These are phyloP conservation scores for Drosophila demipolita DNA, from an alignment of 2,888 invertebrate species.

Conservation along the genomic window DNA sequence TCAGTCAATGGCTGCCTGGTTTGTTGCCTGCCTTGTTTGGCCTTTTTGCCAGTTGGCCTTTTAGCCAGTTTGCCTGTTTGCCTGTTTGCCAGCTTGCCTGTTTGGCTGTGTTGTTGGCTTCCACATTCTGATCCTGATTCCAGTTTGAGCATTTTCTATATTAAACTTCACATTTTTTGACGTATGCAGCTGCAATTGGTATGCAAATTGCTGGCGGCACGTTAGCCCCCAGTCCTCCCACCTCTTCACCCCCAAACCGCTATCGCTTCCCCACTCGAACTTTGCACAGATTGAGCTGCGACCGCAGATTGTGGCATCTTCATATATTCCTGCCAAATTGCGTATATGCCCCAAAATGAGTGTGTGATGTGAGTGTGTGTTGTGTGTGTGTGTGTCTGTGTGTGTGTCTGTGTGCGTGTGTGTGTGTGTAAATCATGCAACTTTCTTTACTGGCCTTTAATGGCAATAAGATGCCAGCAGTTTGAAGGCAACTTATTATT, in stretches of 20 bases:
- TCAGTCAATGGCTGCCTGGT: conserved; percentile 62
- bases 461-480: conserved; percentile 32
- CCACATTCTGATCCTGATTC: conserved; percentile 14
- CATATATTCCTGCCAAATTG: conserved; percentile 31
- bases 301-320: conserved; percentile 53
- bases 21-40: not conserved
- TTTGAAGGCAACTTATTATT: conserved; percentile 13
- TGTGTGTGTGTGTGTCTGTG: not conserved
- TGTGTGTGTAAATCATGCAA: conserved; percentile 6
- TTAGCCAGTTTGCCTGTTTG: not conserved
- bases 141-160: conserved; percentile 76
- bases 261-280: not conserved
- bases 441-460: conserved; percentile 16
- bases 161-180: conserved; percentile 82
- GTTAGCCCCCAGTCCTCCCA: conserved; percentile 29
- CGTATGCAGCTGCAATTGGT: conserved; percentile 76
- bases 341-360: conserved; percentile 17
- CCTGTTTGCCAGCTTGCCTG: not conserved
- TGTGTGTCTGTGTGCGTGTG: not conserved
- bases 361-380: not conserved
- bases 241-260: rapidly evolving
- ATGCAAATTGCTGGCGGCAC: conserved; percentile 69
- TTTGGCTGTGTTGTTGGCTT: conserved; percentile 6
- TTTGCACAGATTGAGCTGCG: conserved; percentile 33
- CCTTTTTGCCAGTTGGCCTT: not conserved